phyloP scores from a whole-genome alignment of 2,888 invertebrate genomes.

The Melanophora roralis region DNA sequence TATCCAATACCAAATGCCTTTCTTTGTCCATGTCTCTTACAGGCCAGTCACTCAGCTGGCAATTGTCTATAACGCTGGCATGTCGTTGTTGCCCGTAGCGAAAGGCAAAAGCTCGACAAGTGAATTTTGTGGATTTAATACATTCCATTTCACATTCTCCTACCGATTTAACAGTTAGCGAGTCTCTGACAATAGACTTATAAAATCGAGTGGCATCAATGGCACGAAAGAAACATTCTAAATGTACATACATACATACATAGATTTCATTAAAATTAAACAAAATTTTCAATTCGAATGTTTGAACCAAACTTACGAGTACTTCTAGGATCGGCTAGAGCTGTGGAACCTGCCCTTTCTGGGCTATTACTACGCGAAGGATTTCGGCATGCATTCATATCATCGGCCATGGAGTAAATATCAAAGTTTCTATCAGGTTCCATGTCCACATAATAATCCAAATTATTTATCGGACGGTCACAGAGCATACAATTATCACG shows the following conservation, averaged over 20 bases:
- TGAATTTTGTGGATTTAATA: constrained; percentile 84
- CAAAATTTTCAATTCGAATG: background rate
- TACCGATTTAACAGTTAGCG: constrained; percentile 83
- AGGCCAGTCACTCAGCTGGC: constrained; percentile 86
- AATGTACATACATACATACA: constrained; percentile 58
- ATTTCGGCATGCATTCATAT: constrained; percentile 78
- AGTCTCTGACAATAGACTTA: constrained; percentile 81
- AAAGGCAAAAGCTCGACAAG: constrained; percentile 88
- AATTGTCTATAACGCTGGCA: constrained; percentile 84
- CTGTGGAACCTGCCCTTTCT: constrained; percentile 64
- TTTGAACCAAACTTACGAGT: constrained; percentile 70
- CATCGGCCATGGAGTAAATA: constrained; percentile 85
- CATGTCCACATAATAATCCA: constrained; percentile 86
- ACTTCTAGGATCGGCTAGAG: constrained; percentile 77
- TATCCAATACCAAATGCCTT: constrained; percentile 80
- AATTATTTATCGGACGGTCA: constrained; percentile 82
- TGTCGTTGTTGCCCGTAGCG: constrained; percentile 83
- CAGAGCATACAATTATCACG: constrained; percentile 87
- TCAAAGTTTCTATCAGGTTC: constrained; percentile 87
- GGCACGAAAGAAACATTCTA: constrained; percentile 91
- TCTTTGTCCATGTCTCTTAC: constrained; percentile 82
- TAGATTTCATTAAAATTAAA: too few species aligned
- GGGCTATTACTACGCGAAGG: constrained; percentile 69
- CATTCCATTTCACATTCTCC: constrained; percentile 90
- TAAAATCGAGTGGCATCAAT: constrained; percentile 85